A percentile compares a stretch with the other conserved stretches of the same genome.
Conservation (phyloP, 2,888 invertebrate species). For the Tetheella fluctuosa region DNA sequence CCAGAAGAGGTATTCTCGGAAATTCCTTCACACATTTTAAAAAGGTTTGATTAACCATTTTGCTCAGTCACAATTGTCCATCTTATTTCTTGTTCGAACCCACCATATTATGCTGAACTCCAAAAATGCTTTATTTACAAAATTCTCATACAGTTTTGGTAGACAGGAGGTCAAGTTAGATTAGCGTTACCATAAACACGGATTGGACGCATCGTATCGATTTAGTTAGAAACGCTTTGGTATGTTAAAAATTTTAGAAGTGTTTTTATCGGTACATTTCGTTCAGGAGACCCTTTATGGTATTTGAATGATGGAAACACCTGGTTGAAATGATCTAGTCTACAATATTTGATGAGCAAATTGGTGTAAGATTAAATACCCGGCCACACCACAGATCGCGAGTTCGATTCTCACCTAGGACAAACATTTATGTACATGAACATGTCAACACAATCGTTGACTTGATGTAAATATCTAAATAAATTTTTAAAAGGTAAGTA, state of each 20-base stretch:
- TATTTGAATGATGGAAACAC: neutral
- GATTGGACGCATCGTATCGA: constrained; percentile 59
- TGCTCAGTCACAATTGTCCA: constrained; percentile 49
- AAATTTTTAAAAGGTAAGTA: too few relatives aligned
- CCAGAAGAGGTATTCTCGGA: constrained; percentile 32
- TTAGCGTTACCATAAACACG: constrained; percentile 43
- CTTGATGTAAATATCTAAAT: too few relatives aligned
- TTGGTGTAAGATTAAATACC: too few relatives aligned
- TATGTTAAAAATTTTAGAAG: constrained; percentile 65
- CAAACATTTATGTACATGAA: too few relatives aligned
- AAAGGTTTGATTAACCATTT: constrained; percentile 58
- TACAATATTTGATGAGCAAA: neutral
- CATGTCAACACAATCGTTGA: too few relatives aligned
- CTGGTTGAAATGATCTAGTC: neutral
- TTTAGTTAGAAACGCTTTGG: constrained; percentile 55
- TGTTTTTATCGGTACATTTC: constrained; percentile 34
- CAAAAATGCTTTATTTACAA: constrained; percentile 13
- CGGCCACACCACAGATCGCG: too few relatives aligned
- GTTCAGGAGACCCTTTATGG: constrained; percentile 6
- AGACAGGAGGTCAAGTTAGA: constrained; percentile 22
- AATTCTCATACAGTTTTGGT: constrained; percentile 5
- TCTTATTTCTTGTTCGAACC: constrained; percentile 41
- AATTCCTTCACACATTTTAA: constrained; percentile 37
- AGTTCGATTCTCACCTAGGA: too few relatives aligned
- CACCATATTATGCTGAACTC: constrained; percentile 39